Conservation (phyloP, 2,797 vertebrate genomes). For the Clangula hyemalis region DNA sequence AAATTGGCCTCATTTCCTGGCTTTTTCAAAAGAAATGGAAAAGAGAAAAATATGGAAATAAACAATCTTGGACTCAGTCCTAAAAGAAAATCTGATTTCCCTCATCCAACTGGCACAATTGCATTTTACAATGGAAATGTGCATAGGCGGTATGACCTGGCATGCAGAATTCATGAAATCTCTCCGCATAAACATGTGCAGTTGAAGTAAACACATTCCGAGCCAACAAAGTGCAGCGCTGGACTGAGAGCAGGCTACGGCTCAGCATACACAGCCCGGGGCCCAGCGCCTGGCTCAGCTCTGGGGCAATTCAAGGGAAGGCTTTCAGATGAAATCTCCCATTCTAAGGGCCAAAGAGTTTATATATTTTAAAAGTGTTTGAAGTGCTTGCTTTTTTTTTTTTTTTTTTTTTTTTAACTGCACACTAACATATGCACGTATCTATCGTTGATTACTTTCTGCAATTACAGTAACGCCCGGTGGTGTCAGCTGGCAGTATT, state of each 20-base stretch:
- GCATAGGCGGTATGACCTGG: not conserved
- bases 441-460: not conserved
- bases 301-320: not conserved
- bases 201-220: not conserved
- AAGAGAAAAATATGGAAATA: not conserved
- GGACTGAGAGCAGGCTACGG: not conserved
- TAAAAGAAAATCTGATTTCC: not conserved
- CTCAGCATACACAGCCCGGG: fast-evolving
- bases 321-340: not conserved
- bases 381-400: too few species aligned
- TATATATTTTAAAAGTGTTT: not conserved
- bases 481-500: not conserved
- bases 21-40: constrained; percentile 13
- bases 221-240: not conserved
- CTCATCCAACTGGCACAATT: not conserved
- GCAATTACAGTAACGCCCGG: fast-evolving
- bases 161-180: not conserved
- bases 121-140: not conserved
- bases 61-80: not conserved
- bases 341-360: not conserved
- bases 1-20: constrained; percentile 26
- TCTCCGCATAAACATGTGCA: not conserved
- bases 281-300: not conserved
- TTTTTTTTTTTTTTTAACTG: not conserved
- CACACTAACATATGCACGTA: fast-evolving